Evolutionary conservation across 2,113 vertebrate species (phyloP).

Genomic region (Paraplagusia blochii): DNA sequence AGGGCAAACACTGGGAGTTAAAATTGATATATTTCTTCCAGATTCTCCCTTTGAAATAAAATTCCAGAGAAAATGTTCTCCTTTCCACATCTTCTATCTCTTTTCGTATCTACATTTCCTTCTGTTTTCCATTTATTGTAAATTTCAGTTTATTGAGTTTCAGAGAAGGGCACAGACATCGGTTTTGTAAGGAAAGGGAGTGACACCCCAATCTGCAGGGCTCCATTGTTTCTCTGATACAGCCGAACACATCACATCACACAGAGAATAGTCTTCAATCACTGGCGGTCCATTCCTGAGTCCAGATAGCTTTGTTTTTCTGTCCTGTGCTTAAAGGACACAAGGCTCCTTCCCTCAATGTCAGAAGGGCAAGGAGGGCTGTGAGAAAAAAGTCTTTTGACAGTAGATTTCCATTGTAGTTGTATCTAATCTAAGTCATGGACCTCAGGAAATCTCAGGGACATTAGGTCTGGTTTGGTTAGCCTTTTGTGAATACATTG

Average conservation of each 20-base stretch:
- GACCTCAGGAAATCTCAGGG: too few relatives aligned
- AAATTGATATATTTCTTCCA: too few relatives aligned
- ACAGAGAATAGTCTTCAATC: slow-evolving; percentile 24
- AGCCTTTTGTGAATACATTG: too few relatives aligned
- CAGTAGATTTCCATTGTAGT: not conserved
- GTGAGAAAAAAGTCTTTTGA: not conserved
- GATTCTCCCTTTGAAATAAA: too few relatives aligned
- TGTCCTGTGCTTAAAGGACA: slow-evolving; percentile 17
- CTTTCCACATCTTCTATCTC: slow-evolving; percentile 15
- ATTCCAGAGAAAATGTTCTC: slow-evolving; percentile 12
- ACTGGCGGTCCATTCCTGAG: slow-evolving; percentile 13
- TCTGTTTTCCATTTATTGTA: slow-evolving; percentile 30
- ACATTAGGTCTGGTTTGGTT: too few relatives aligned
- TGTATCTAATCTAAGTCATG: too few relatives aligned
- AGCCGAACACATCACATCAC: slow-evolving; percentile 36
- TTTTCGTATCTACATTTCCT: slow-evolving; percentile 4
- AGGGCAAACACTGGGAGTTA: too few relatives aligned
- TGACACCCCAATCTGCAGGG: slow-evolving; percentile 59
- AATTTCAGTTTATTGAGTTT: slow-evolving; percentile 28
- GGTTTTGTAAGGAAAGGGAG: slow-evolving; percentile 62
- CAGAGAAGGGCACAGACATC: slow-evolving; percentile 27
- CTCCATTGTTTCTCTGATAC: slow-evolving; percentile 60
- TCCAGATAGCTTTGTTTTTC: slow-evolving; percentile 57
- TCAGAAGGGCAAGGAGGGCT: slow-evolving; percentile 37
- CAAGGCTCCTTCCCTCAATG: slow-evolving; percentile 9